A percentile compares a stretch with the other conserved stretches of the same genome.
Conservation (phyloP, 2,797 vertebrate species). For the Tadarida brasiliensis region DNA sequence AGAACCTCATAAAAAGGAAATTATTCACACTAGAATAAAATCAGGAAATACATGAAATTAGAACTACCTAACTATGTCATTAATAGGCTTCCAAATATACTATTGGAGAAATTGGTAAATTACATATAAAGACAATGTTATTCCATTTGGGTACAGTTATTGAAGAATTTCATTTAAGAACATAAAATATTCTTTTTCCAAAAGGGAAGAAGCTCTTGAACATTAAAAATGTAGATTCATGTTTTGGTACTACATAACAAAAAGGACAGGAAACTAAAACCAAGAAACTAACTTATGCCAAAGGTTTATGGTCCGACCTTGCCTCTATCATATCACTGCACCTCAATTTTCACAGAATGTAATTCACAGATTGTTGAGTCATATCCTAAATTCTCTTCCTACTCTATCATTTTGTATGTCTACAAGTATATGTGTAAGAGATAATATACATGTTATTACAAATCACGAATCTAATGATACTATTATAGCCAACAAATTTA, state of each 20-base stretch:
- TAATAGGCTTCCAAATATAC: neutral
- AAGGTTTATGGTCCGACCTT: neutral
- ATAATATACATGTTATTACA: neutral
- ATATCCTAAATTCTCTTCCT: neutral
- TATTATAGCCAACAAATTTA: neutral
- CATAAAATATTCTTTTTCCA: neutral
- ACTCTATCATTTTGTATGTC: neutral
- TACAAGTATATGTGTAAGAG: neutral
- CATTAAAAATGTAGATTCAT: neutral
- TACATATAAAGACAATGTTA: neutral
- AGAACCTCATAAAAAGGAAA: neutral
- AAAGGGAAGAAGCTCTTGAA: neutral
- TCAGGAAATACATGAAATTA: neutral
- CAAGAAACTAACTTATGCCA: neutral
- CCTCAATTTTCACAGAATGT: neutral
- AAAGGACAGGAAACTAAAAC: neutral
- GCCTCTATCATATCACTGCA: neutral
- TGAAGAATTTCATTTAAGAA: slow-evolving; percentile 21
- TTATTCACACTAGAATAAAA: neutral
- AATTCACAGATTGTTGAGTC: neutral
- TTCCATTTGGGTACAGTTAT: neutral
- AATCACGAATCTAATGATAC: neutral
- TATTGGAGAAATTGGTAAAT: neutral
- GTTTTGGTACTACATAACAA: neutral
- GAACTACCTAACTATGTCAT: neutral